Base-by-base conservation (phyloP, 1,140 invertebrate species). In the Heliconius congener region DNA sequence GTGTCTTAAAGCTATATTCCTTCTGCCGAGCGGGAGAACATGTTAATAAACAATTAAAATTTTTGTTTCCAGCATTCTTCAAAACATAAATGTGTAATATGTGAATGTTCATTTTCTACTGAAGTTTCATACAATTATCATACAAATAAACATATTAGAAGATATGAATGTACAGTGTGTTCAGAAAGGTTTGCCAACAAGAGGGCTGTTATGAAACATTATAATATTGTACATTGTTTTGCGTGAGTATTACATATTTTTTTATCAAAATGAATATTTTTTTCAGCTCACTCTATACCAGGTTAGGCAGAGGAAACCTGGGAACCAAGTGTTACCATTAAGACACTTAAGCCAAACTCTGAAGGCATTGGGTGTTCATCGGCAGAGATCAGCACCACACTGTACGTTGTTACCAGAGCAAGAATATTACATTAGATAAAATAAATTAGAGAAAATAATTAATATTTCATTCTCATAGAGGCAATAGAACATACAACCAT, bases 81-180 rank as follows among this genome's bases (percentile, higher is more conserved):
- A 0, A 85, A 86, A 19, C 86, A 76, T 71, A 91, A 84, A 79
- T 93, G 91, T 71, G 13, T 73, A 0, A 80, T 92, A 60, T 93
- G 92, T 74, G 83, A 84, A 8, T 90, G 90, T 46, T 81, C 85
- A 0, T 93, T 92, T 77, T 75, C 78, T 0, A 82, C 83, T 0
- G 87, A 89, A 39, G 80, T 91, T 0, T 87, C 91, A 0, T 91
- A 80, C 78, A 92, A 88, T 60, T 93, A 93, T 66, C 92, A 93
- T 57, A 84, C 39, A 8, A 87, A 86, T 42, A 91, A 84, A 84
- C 92, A 93, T 37, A 82, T 27, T 13, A 73, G 70, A 0, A 77
- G 91, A 1, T 90, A 82, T 23, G 79, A 88, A 76, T 93, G 92
- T 71, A 19, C 27, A 0, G 70, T 82, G 0, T 93, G 90, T 73